Percentiles rank a stretch among this genome's conserved stretches.
Evolutionary conservation across 2,113 vertebrate species (phyloP).

Genomic region (Chaetops frenatus): DNA sequence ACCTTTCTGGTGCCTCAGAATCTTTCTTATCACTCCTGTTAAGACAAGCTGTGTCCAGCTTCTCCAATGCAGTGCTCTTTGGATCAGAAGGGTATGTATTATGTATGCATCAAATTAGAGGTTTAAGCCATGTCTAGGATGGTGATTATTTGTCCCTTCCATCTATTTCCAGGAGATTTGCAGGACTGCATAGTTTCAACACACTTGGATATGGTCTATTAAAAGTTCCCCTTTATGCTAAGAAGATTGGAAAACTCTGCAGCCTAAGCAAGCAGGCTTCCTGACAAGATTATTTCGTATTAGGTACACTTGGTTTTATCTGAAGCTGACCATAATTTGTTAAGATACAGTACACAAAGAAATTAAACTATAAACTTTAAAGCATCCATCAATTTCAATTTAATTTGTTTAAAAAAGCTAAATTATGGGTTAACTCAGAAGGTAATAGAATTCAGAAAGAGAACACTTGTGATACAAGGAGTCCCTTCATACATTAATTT

Average conservation of each 20-base stretch:
- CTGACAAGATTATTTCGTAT: slow-evolving; percentile 20
- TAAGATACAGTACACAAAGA: slow-evolving; percentile 42
- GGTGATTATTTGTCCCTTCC: background rate
- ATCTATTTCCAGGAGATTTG: background rate
- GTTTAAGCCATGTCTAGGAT: background rate
- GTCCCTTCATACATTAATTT: slow-evolving; percentile 70
- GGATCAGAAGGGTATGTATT: background rate
- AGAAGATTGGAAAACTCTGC: slow-evolving; percentile 16
- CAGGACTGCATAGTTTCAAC: background rate
- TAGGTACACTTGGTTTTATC: background rate
- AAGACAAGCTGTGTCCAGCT: background rate
- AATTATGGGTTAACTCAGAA: slow-evolving; percentile 47
- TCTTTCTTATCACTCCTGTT: background rate
- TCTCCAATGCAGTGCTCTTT: background rate
- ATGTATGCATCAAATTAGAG: background rate
- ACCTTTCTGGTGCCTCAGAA: background rate
- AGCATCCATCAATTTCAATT: slow-evolving; percentile 43
- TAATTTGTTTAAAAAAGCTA: slow-evolving; percentile 62
- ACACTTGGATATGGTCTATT: background rate
- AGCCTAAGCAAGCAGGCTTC: background rate
- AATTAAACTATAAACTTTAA: slow-evolving; percentile 27
- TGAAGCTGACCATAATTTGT: background rate
- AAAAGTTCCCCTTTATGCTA: slow-evolving; percentile 9
- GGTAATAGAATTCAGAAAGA: slow-evolving; percentile 45
- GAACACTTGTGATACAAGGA: slow-evolving; percentile 28